Evolutionary conservation across 1,140 invertebrate species (phyloP), one percentile per base, ranked within the genome.

Genomic region (Apis florea): DNA sequence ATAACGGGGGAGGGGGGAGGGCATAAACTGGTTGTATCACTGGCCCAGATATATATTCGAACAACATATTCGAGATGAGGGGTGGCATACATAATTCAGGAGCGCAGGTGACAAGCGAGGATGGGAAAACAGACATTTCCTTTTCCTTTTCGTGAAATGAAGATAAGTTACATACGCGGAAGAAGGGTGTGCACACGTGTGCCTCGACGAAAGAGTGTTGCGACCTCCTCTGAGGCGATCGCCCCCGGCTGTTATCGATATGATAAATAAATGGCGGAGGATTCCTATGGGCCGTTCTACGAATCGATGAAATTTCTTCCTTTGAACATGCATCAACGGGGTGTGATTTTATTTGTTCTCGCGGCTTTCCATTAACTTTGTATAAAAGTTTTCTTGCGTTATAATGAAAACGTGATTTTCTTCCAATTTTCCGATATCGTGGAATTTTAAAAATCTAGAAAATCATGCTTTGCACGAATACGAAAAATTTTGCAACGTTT

Each of bases 51-150:
- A 85, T 40, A 85, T 84, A 80, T 67, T 68, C 73, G 66, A 88
- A 85, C 82, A 85, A 68, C 72, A 56, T 82, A 80, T 70, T 78
- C 76, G 67, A 59, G 63, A 15, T 68, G 21, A 17, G 26, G 58
- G 59, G 67, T 74, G 63, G 72, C 81, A 83, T 90, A 85, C 89
- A 90, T 90, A 88, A 90, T 90, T 90, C 89, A 90, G 59, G 74
- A 61, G 74, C 58, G 47, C 78, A 80, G 79, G 74, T 85, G 86
- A 87, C 86, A 88, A 84, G 87, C 83, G 84, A 85, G 87, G 80
- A 87, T 76, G 88, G 85, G 87, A 88, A 88, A 90, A 84, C 82
- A 89, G 85, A 89, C 84, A 81, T 89, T 88, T 89, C 84, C 86
- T 88, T 84, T 88, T 89, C 84, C 80, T 79, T n/a, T n/a, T 66